These are phyloP conservation scores for Entomobrya proxima DNA, from an alignment of 2,888 invertebrate species.

Conservation along the genomic window DNA sequence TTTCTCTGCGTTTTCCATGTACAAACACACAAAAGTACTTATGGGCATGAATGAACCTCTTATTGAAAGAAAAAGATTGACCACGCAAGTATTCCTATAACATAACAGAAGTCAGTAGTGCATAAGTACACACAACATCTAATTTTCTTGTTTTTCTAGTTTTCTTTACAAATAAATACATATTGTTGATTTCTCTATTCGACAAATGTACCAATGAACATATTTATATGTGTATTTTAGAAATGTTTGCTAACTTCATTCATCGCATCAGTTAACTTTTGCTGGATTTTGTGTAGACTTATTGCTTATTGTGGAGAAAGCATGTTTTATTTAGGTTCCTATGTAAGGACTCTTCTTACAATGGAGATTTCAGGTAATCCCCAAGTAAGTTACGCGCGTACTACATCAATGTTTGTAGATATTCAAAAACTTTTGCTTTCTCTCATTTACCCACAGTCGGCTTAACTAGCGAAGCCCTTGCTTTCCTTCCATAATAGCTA, in stretches of 20 bases:
- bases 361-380: constrained; percentile 20
- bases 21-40: no score
- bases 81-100: no score
- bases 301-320: background rate
- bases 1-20: no score
- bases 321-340: background rate
- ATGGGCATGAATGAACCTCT: no score
- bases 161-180: no score
- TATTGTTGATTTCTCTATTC: no score
- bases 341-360: background rate
- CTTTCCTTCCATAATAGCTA: background rate
- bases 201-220: no score
- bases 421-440: constrained; percentile 14
- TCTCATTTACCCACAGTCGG: background rate
- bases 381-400: constrained; percentile 8
- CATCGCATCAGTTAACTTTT: background rate
- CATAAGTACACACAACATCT: no score
- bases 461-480: background rate
- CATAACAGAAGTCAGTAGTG: no score
- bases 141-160: no score
- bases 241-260: background rate
- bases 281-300: background rate
- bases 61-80: no score
- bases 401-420: constrained; percentile 15
- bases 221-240: background rate